These are phyloP conservation scores for Gastrophysa polygoni DNA, from an alignment of 2,888 invertebrate species.

Conservation along the genomic window DNA sequence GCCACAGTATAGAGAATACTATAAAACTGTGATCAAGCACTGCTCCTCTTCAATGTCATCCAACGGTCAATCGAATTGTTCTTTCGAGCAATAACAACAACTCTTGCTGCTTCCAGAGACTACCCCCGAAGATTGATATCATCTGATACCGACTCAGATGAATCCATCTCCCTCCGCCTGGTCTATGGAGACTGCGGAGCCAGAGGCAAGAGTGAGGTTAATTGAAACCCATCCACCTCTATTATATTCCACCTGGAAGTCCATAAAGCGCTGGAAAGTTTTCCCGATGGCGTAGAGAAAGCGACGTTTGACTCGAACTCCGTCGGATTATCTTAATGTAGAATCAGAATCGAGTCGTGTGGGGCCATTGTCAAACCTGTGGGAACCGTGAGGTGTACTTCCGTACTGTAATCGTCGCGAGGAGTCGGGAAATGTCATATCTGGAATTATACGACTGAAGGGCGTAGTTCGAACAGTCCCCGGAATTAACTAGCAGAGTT, in stretches of 20 bases:
- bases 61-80: too few species aligned
- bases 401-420: constrained; percentile 8
- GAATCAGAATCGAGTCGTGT: constrained; percentile 24
- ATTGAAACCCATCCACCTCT: constrained; percentile 57
- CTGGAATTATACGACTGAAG: constrained; percentile 18
- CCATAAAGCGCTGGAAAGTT: constrained; percentile 51
- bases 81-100: too few species aligned
- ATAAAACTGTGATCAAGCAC: too few species aligned
- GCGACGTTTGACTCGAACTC: constrained; percentile 24
- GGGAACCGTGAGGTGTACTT: constrained; percentile 20
- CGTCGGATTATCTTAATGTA: constrained; percentile 17
- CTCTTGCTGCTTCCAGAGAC: too few species aligned
- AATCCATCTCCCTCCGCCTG: constrained; percentile 12
- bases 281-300: constrained; percentile 43
- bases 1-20: too few species aligned
- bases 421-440: constrained; percentile 14
- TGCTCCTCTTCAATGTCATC: too few species aligned
- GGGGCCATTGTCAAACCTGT: constrained; percentile 21
- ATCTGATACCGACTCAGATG: neutral
- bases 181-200: constrained; percentile 18
- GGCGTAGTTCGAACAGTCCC: neutral
- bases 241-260: constrained; percentile 55
- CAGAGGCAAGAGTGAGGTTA: constrained; percentile 49
- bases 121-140: too few species aligned
- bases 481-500: constrained; percentile 1